Evolutionary conservation across 1,140 invertebrate species (phyloP).

Genomic region (Caenorhabditis briggsae): DNA sequence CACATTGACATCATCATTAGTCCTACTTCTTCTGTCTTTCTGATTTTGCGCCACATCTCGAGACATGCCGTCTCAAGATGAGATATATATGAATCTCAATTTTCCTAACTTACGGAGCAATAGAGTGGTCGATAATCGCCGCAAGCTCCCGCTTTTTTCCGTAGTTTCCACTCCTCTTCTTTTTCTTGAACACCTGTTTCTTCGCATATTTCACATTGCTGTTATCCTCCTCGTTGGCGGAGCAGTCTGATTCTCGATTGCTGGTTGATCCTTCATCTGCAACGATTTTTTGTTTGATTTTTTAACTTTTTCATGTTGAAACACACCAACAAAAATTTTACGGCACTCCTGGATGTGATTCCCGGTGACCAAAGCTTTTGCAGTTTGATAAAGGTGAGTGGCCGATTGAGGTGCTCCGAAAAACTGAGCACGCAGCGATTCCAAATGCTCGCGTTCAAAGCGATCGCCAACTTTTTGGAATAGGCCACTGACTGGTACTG

Average conservation of each 20-base stretch:
- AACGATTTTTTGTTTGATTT: neutral
- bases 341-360: slow-evolving; percentile 58
- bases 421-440: slow-evolving; percentile 22
- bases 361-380: slow-evolving; percentile 52
- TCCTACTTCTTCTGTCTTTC: no score
- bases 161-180: slow-evolving; percentile 44
- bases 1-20: no score
- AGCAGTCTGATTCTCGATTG: slow-evolving; percentile 55
- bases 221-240: slow-evolving; percentile 54
- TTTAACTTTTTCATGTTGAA: neutral
- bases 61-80: no score
- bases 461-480: slow-evolving; percentile 56
- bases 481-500: slow-evolving; percentile 8
- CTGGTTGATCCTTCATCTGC: slow-evolving; percentile 46
- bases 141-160: slow-evolving; percentile 60
- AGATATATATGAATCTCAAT: neutral
- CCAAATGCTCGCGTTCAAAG: slow-evolving; percentile 61
- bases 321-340: slow-evolving; percentile 58
- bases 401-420: slow-evolving; percentile 49
- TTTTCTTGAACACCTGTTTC: slow-evolving; percentile 61
- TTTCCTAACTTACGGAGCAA: slow-evolving; percentile 46
- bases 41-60: no score
- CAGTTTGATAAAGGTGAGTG: slow-evolving; percentile 60
- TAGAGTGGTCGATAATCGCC: slow-evolving; percentile 29
- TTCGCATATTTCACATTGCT: slow-evolving; percentile 30